phyloP scores from a whole-genome alignment of 2,797 vertebrate species.

The Meriones psammophilus region DNA sequence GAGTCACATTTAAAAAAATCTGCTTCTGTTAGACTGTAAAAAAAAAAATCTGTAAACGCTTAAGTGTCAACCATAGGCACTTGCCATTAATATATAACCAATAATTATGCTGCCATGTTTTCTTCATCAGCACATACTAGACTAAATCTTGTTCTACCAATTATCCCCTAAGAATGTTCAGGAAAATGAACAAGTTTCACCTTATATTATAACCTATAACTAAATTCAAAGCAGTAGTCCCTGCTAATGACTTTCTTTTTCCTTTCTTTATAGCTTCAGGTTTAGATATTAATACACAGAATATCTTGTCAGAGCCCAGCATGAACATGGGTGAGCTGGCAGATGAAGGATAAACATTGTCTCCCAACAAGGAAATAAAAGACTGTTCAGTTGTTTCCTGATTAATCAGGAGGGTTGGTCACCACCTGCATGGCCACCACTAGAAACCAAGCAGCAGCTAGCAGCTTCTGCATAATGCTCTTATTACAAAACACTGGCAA shows the following conservation, averaged over 20 bases:
- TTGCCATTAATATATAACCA: neutral
- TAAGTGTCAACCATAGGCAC: constrained; percentile 6
- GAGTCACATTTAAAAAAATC: neutral
- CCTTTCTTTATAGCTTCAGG: neutral
- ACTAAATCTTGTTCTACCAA: neutral
- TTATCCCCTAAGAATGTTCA: constrained; percentile 20
- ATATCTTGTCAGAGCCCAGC: neutral
- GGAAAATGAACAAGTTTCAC: constrained; percentile 3
- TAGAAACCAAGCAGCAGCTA: neutral
- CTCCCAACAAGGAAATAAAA: constrained; percentile 10
- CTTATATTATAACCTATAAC: neutral
- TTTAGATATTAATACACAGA: neutral
- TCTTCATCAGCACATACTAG: constrained; percentile 36
- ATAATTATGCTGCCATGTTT: constrained; percentile 29
- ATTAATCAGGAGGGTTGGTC: neutral
- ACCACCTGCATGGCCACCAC: neutral
- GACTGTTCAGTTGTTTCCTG: constrained; percentile 9
- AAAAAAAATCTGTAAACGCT: constrained; percentile 14
- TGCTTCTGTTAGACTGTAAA: no score
- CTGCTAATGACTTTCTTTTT: neutral
- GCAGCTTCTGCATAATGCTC: neutral
- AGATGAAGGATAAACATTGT: neutral
- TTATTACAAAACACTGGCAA: constrained; percentile 42
- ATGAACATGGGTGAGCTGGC: neutral
- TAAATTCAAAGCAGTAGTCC: constrained; percentile 14